Base-by-base conservation (phyloP, 2,113 vertebrate species). In the Alligator mississippiensis region DNA sequence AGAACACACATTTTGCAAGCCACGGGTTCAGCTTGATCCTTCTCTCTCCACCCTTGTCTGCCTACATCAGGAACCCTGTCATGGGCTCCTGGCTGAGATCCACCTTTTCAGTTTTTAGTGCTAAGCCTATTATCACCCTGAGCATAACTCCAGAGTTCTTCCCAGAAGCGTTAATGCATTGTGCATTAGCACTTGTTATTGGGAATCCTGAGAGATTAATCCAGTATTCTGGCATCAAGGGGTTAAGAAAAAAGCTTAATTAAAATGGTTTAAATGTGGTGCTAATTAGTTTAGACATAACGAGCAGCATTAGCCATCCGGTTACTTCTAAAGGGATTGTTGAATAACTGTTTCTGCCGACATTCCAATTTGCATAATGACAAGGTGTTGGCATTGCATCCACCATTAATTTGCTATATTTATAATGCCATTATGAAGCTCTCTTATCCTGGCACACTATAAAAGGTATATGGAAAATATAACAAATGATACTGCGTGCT, bases 371-470 rank as follows among this genome's bases (percentile, higher is more conserved):
- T 97, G 93, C 96, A 94, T 97, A 96, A 97, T 90, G 97, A 97
- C 93, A 85, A 94, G 93, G 95, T 96, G 96, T 88, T 97, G 94
- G 95, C 91, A 76, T 55, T 93, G 90, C 90, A 95, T 92, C 96
- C 90, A 78, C 95, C 97, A 97, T 97, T 96, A 96, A 94, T 97
- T 97, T 96, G 95, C 90, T 93, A 22, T 97, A 92, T 97, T 94
- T 96, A 96, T 95, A 94, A 95, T 59, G 78, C 82, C 92, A 90
- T 96, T 97, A 95, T 54, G 66, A 68, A 90, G 90, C 92, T 58
- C 89, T 87, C 81, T 93, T 90, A 55, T 54, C 88, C 93, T 92
- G 17, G 0, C 0, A 1, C n/a, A 3, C 90, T 95, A 17, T 84
- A 89, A 93, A 92, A 94, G 77, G 86, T 94, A 78, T 92, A 91